Percentiles rank a stretch among this genome's conserved stretches.
These are phyloP conservation scores for Crocallis elinguaria DNA, from an alignment of 2,888 invertebrate species.

Conservation along the genomic window DNA sequence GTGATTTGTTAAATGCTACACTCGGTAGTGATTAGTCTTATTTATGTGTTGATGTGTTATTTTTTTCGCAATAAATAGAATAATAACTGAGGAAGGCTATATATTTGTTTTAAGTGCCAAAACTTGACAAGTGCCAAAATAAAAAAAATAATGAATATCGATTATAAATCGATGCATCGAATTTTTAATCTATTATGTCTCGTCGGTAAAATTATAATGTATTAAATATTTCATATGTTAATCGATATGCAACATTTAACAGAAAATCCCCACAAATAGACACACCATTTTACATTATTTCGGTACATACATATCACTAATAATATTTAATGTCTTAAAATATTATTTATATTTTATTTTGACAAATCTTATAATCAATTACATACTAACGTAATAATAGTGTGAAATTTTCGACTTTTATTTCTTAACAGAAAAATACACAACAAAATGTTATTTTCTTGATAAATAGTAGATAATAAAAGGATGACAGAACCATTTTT, in stretches of 20 bases:
- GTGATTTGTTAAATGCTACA: slow-evolving; percentile 10
- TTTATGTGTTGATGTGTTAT: slow-evolving; percentile 1
- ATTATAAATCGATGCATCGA: background rate
- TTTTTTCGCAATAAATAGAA: background rate
- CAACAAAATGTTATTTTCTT: too few species aligned
- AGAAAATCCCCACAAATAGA: too few species aligned
- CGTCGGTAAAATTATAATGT: background rate
- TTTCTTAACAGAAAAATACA: too few species aligned
- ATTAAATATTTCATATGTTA: background rate
- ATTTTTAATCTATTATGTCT: background rate
- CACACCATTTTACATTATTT: too few species aligned
- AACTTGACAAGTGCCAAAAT: background rate
- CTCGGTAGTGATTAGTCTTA: slow-evolving; percentile 5
- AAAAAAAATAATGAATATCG: background rate
- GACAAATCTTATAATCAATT: too few species aligned
- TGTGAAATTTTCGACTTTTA: too few species aligned
- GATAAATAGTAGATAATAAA: too few species aligned
- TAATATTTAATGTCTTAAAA: too few species aligned
- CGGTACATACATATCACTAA: too few species aligned
- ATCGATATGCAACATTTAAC: too few species aligned
- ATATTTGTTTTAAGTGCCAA: background rate
- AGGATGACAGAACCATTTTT: background rate
- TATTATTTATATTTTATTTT: too few species aligned
- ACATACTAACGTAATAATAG: too few species aligned
- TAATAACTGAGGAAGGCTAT: background rate